A percentile compares a stretch with the other conserved stretches of the same genome.
phyloP scores from a whole-genome alignment of 2,797 vertebrate genomes.

The Anguilla marmorata region DNA sequence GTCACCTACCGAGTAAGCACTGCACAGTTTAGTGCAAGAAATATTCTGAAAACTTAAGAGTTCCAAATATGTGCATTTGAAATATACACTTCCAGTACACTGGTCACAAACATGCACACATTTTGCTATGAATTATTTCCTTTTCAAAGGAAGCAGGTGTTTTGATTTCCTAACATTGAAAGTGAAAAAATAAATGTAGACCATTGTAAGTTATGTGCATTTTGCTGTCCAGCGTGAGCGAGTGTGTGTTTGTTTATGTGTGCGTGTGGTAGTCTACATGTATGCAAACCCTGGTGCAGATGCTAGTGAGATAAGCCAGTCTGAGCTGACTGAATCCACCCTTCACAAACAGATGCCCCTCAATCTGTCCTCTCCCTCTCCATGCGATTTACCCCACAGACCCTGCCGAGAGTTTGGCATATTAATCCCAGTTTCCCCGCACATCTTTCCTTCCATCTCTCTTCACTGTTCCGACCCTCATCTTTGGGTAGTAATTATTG shows the following conservation, averaged over 20 bases:
- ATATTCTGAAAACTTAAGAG: neutral
- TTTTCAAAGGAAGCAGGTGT: too few species aligned
- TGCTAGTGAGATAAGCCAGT: slow-evolving; percentile 62
- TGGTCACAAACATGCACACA: too few species aligned
- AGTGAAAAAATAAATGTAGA: too few species aligned
- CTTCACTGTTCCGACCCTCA: neutral
- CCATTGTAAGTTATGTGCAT: too few species aligned
- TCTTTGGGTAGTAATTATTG: neutral
- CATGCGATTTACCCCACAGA: neutral
- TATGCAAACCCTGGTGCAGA: slow-evolving; percentile 27
- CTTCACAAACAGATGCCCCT: slow-evolving; percentile 61
- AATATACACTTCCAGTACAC: neutral
- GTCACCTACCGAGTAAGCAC: neutral
- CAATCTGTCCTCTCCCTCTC: slow-evolving; percentile 45
- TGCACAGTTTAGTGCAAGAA: neutral
- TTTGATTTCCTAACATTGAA: too few species aligned
- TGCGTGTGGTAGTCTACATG: neutral
- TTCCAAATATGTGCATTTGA: neutral
- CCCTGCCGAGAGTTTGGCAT: neutral
- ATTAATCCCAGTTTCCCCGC: slow-evolving; percentile 39
- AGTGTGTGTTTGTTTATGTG: neutral
- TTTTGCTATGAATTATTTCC: too few species aligned
- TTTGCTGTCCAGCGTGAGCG: neutral
- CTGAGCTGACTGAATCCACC: slow-evolving; percentile 52
- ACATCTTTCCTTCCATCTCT: slow-evolving; percentile 2